These are phyloP conservation scores for Brachirus orientalis DNA, from an alignment of 2,113 vertebrate genomes.

Conservation along the genomic window DNA sequence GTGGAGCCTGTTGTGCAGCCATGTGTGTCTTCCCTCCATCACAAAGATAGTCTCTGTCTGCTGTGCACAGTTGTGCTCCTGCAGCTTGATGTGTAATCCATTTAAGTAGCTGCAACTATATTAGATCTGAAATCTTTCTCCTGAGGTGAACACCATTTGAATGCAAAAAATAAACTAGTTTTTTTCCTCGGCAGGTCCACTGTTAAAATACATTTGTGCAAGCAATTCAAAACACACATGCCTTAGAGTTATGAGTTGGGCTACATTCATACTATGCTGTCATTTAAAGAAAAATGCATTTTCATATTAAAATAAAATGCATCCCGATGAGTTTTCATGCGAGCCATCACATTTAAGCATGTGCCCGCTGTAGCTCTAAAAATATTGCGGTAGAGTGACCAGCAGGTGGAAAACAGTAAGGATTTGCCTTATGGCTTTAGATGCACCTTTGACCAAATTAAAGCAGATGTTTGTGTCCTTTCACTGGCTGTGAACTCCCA, in stretches of 20 bases:
- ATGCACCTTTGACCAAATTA: too few relatives aligned
- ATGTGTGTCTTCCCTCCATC: conserved; percentile 50
- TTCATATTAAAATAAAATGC: background rate
- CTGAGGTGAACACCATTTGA: conserved; percentile 3
- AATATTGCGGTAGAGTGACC: too few relatives aligned
- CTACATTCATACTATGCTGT: too few relatives aligned
- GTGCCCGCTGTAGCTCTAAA: too few relatives aligned
- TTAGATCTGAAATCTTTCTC: conserved; percentile 33
- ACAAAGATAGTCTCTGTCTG: conserved; percentile 16
- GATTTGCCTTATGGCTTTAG: too few relatives aligned
- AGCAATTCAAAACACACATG: background rate
- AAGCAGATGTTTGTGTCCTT: too few relatives aligned
- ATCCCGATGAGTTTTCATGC: too few relatives aligned
- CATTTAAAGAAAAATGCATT: background rate
- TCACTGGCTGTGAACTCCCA: too few relatives aligned
- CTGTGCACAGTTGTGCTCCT: conserved; percentile 30
- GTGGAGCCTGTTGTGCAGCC: conserved; percentile 49
- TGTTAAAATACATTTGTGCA: background rate
- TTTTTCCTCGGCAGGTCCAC: background rate
- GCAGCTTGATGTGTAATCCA: conserved; percentile 40
- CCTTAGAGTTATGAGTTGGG: background rate
- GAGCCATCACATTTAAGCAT: too few relatives aligned
- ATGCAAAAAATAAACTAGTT: conserved; percentile 3
- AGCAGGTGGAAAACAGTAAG: too few relatives aligned
- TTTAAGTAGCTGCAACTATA: conserved; percentile 35